Evolutionary conservation across 2,888 invertebrate genomes (phyloP), one percentile per base, ranked within the genome.

Genomic region (Ophonus ardosiacus): DNA sequence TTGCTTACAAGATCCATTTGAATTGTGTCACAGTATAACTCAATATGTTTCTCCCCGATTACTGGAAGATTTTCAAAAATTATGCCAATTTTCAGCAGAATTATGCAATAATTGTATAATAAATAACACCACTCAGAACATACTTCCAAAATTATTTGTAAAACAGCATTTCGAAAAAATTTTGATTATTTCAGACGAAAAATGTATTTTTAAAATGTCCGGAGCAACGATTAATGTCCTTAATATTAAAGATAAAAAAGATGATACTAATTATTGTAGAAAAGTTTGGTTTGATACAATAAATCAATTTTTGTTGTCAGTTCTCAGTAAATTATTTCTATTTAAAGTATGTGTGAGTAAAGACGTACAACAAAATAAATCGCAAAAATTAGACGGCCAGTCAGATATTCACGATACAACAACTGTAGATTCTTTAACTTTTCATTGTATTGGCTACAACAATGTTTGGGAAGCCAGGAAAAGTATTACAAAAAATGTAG

Each of bases 1-100:
- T 81, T 94, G 94, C 87, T 89, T 95, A 0, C 95, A 95, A 90
- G 95, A 96, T 90, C 95, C 95, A 0, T 93, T 95, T 88, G 94
- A 95, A 88, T 93, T 94, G 81, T 92, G 92, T 86, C 92, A 93
- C 87, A 95, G 95, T 88, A 91, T 94, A 3, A 92, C 93, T 0
- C 90, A 90, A 8, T 87, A 90, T 0, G 89, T 93, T 10, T 68
- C 87, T 0, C 8, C 13, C 7, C 88, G 88, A 68, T 68, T 88
- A 38, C 78, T 91, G 1, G 86, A 89, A 18, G 80, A 85, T 31
- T 91, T 92, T 86, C 88, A 90, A 61, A 87, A 86, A 0, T 89
- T 89, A 43, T 91, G 91, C 76, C 78, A 86, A 17, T 84, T 88
- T 13, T 89, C 89, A 5, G 86, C 87, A 3, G 85, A 89, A 56